Percentiles rank a stretch among this genome's conserved stretches.
phyloP scores from a whole-genome alignment of 2,888 invertebrate genomes.

The Eilema sororculum region DNA sequence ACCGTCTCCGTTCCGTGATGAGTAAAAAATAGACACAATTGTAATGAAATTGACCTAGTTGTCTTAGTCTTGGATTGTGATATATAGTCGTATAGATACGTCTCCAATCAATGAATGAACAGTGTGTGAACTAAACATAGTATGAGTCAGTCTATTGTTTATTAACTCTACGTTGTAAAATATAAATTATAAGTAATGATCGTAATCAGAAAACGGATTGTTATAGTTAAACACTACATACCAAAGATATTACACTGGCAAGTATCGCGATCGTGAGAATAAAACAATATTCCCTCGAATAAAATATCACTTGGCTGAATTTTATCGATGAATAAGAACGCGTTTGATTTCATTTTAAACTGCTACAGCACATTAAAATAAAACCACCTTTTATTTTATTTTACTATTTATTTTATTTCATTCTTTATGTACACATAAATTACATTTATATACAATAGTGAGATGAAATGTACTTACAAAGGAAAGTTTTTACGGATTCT shows the following conservation, averaged over 20 bases:
- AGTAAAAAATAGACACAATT: constrained; percentile 9
- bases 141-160: neutral
- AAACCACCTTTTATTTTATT: too few relatives aligned
- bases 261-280: neutral
- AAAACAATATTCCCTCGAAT: neutral
- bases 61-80: neutral
- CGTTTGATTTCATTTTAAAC: too few relatives aligned
- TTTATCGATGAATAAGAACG: too few relatives aligned
- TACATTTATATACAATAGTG: too few relatives aligned
- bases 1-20: too few relatives aligned
- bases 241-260: neutral
- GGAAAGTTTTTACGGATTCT: too few relatives aligned
- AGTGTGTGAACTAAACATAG: neutral
- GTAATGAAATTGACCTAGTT: constrained; percentile 19
- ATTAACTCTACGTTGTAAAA: neutral
- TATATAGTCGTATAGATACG: neutral
- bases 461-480: too few relatives aligned
- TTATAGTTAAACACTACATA: neutral
- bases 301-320: too few relatives aligned
- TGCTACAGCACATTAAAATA: too few relatives aligned
- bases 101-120: neutral
- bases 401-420: too few relatives aligned
- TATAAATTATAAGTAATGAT: neutral
- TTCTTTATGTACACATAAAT: too few relatives aligned
- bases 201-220: neutral